Evolutionary conservation across 92 coral and sea anemone genomes (phyloP).

Genomic region (Parazoanthus darwini): DNA sequence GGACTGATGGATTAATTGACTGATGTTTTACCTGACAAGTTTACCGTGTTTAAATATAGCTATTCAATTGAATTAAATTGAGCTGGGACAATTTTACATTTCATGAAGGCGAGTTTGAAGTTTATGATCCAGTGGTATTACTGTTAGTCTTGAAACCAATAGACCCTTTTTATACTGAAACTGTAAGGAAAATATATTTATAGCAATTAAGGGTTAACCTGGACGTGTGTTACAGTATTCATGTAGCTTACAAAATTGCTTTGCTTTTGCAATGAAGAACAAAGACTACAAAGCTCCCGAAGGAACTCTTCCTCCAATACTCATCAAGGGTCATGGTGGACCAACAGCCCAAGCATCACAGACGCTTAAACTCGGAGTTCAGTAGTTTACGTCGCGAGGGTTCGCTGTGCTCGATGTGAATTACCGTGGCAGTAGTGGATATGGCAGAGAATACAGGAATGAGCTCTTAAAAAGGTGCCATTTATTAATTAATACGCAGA

Average conservation of each 20-base stretch:
- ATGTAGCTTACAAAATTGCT: background rate
- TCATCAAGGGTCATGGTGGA: slow-evolving; percentile 93
- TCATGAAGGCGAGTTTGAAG: no score
- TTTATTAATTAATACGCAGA: background rate
- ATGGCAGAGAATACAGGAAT: slow-evolving; percentile 79
- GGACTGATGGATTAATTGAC: no score
- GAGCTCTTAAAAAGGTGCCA: slow-evolving; percentile 70
- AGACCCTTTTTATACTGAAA: no score
- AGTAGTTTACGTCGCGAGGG: slow-evolving; percentile 90
- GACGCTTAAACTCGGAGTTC: slow-evolving; percentile 57
- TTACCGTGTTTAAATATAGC: no score
- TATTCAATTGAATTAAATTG: no score
- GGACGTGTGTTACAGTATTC: no score
- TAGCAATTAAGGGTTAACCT: no score
- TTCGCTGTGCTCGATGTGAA: slow-evolving; percentile 90
- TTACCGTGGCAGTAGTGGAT: slow-evolving; percentile 95
- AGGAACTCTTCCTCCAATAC: slow-evolving; percentile 80
- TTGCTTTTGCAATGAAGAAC: slow-evolving; percentile 59
- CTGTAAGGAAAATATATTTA: no score
- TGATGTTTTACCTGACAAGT: no score
- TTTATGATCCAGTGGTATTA: no score
- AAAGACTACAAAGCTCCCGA: slow-evolving; percentile 85
- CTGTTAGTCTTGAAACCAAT: no score
- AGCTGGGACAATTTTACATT: no score
- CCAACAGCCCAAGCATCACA: slow-evolving; percentile 76